Evolutionary conservation across 2,797 vertebrate genomes (phyloP).

Genomic region (Pachyuromys duprasi): DNA sequence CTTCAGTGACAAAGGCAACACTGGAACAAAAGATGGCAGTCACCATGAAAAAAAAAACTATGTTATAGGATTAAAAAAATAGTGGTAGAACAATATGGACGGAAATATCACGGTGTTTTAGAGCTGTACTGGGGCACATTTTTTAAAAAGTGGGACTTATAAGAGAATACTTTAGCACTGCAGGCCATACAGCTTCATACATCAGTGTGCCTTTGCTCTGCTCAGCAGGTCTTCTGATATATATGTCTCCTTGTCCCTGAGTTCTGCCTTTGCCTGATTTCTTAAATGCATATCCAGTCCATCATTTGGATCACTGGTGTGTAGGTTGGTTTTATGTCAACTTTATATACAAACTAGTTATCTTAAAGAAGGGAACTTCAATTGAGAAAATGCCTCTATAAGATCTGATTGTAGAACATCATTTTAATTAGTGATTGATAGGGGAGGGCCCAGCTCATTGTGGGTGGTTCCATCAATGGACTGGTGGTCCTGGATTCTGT

Average conservation of each 20-base stretch:
- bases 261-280: neutral
- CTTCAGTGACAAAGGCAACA: constrained; percentile 10
- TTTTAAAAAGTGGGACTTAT: constrained; percentile 40
- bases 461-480: neutral
- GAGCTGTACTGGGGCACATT: neutral
- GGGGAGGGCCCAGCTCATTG: neutral
- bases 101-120: neutral
- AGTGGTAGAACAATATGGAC: neutral
- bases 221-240: constrained; percentile 9
- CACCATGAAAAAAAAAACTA: neutral
- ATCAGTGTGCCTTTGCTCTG: constrained; percentile 41
- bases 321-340: neutral
- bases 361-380: neutral
- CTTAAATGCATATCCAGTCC: neutral
- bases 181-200: constrained; percentile 47
- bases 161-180: constrained; percentile 28
- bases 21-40: neutral
- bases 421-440: neutral
- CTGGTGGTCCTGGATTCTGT: neutral
- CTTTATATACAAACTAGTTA: neutral
- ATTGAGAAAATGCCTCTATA: neutral
- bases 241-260: neutral
- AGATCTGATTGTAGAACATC: neutral
- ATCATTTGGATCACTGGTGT: neutral
- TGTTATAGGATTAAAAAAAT: neutral